Evolutionary conservation across 2,113 vertebrate genomes (phyloP), one percentile per base, ranked within the genome.

Genomic region (Dromiciops gliroides): DNA sequence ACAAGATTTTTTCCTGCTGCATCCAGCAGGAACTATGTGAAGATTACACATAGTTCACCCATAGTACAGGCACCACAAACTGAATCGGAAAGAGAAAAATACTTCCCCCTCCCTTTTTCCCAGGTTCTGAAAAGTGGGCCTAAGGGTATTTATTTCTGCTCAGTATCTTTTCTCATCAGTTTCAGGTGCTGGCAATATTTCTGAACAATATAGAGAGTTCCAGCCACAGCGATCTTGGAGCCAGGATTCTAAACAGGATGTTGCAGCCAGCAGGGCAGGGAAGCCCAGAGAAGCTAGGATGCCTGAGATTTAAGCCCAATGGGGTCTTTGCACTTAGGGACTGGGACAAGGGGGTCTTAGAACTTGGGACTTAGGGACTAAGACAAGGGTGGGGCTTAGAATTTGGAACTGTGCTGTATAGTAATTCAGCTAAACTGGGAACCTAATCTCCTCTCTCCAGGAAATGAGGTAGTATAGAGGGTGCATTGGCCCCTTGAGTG

Each of bases 21-120:
- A 44, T 44, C 4, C 37, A 83, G 6, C n/a, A 16, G 6, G n/a
- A n/a, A n/a, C n/a, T n/a, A n/a, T n/a, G 37, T 44, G 37, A 83
- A 44, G 37, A 83, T 83, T 44, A 83, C 14, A 83, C 14, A 83
- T 44, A 44, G 67, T 83, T 83, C 16, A 83, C 37, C 37, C 37
- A 44, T 6, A 83, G 67, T 16, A 83, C n/a, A 83, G 10, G 16
- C n/a, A 22, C 67, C 37, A 83, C 4, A 83, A 83, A 44, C 67
- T n/a, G 67, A 83, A 44, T 16, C 3, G 7, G 16, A 6, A 19
- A 0, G 0, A 19, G 3, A 19, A 16, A 44, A 16, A 44, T 19
- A 44, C 6, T 44, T 44, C 9, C 67, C 19, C 37, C 19, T 83
- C 26, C 67, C n/a, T 44, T 83, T 83, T 83, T 6, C 1, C 6